Base-by-base conservation (phyloP, 1,140 invertebrate genomes). In the Ceratina australensis region DNA sequence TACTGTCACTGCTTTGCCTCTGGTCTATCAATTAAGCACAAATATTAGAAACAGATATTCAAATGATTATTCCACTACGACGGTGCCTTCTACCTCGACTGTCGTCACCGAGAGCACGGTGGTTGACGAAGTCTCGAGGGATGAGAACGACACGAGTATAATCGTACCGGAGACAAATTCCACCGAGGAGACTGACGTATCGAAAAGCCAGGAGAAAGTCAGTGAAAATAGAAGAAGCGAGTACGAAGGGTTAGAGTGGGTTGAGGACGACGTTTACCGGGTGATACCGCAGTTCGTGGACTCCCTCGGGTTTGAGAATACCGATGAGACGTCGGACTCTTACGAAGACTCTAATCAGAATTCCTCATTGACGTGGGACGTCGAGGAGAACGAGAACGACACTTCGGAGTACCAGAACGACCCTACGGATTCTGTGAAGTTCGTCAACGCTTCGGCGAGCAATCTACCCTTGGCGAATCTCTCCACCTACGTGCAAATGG, bases 201-300 rank as follows among this genome's bases (percentile, higher is more conserved):
- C 47, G 10, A 64, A 64, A 16, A 13, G 33, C 7, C 54, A 57
- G 2, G 69, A 71, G 15, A 69, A 65, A 22, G 4, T 57, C 2
- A 49, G 3, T 13, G 54, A 16, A 0, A 24, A 76, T 67, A 56
- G 81, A 15, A 87, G 74, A 24, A 82, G 75, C 60, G 82, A 87
- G 50, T 92, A 90, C 80, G 89, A 92, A 52, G 92, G 91, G 1
- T 72, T 92, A 4, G 90, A 92, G 54, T 92, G 90, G 91, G 83
- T 92, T 15, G 87, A 89, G 15, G 90, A 91, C 22, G 91, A 92
- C 26, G 89, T 92, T 67, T 92, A 92, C 68, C 85, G 89, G 33
- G 91, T 92, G 24, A 88, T 91, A 59, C 91, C 91, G 0, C 65
- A 84, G 5, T 75, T 87, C 24, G 79, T 67, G 18, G 81, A 86